Percentiles rank a stretch among this genome's conserved stretches.
Evolutionary conservation across 2,797 vertebrate species (phyloP).

Genomic region (Coregonus sp.): DNA sequence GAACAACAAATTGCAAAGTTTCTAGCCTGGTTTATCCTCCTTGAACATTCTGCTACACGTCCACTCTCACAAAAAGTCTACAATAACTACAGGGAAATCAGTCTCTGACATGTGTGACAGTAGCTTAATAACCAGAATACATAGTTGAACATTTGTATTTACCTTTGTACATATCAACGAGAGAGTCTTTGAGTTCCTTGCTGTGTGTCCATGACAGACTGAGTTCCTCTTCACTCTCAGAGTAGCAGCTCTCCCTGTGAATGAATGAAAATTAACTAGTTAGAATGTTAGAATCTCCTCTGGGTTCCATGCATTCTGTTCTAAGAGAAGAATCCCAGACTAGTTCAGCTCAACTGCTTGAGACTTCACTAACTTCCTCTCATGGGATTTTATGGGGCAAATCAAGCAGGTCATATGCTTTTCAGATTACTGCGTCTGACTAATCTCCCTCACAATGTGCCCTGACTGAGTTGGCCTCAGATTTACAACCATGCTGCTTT

Average conservation of each 20-base stretch:
- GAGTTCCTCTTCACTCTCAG: slow-evolving; percentile 48
- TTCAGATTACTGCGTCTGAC: slow-evolving; percentile 22
- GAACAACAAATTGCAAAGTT: too few relatives aligned
- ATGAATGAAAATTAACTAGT: not conserved
- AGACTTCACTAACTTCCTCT: slow-evolving; percentile 2
- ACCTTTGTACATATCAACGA: slow-evolving; percentile 74
- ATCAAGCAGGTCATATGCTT: slow-evolving; percentile 20
- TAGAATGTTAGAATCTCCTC: not conserved
- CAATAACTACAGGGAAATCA: not conserved
- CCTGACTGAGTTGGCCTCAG: not conserved
- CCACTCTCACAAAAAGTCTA: too few relatives aligned
- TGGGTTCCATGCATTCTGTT: not conserved
- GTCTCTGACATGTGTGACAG: not conserved
- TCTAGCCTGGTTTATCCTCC: too few relatives aligned
- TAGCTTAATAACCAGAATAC: not conserved
- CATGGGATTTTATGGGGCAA: slow-evolving; percentile 8
- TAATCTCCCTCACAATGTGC: slow-evolving; percentile 42
- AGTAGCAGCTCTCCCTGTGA: slow-evolving; percentile 53
- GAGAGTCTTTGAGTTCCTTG: slow-evolving; percentile 64
- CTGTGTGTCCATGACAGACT: slow-evolving; percentile 47
- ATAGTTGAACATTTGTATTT: slow-evolving; percentile 20
- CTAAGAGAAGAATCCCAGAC: not conserved
- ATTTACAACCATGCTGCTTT: not conserved
- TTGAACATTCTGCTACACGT: too few relatives aligned
- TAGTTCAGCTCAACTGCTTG: not conserved